These are phyloP conservation scores for Acromyrmex heyeri DNA, from an alignment of 1,140 invertebrate genomes.

Conservation along the genomic window DNA sequence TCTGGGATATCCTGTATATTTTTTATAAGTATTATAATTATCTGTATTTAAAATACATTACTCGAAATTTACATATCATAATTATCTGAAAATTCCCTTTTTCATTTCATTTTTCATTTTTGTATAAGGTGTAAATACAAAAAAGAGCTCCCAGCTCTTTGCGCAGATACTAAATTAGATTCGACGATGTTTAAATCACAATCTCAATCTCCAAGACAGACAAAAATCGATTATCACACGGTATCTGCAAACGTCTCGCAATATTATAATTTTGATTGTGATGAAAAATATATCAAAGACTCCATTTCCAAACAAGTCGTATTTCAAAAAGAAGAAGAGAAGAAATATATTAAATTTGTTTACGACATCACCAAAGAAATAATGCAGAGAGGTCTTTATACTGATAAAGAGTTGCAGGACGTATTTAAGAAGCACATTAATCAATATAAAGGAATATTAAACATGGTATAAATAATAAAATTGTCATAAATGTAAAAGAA, in stretches of 20 bases:
- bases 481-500: background rate
- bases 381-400: constrained; percentile 85
- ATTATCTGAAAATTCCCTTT: too few relatives aligned
- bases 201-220: constrained; percentile 44
- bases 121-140: constrained; percentile 22
- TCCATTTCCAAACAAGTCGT: background rate
- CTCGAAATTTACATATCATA: too few relatives aligned
- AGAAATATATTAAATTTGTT: constrained; percentile 85
- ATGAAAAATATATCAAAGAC: background rate
- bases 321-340: constrained; percentile 78
- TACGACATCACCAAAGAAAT: constrained; percentile 87
- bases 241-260: background rate
- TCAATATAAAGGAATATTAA: constrained; percentile 78
- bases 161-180: background rate
- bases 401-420: constrained; percentile 85
- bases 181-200: constrained; percentile 1
- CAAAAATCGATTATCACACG: constrained; percentile 12
- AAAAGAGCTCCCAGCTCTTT: background rate
- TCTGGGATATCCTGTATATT: too few relatives aligned
- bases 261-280: background rate
- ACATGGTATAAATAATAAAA: constrained; percentile 77
- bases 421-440: constrained; percentile 85
- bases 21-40: background rate
- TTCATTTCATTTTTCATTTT: background rate
- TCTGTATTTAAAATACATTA: background rate